phyloP scores from a whole-genome alignment of 2,797 vertebrate genomes.

The Poecilia picta region DNA sequence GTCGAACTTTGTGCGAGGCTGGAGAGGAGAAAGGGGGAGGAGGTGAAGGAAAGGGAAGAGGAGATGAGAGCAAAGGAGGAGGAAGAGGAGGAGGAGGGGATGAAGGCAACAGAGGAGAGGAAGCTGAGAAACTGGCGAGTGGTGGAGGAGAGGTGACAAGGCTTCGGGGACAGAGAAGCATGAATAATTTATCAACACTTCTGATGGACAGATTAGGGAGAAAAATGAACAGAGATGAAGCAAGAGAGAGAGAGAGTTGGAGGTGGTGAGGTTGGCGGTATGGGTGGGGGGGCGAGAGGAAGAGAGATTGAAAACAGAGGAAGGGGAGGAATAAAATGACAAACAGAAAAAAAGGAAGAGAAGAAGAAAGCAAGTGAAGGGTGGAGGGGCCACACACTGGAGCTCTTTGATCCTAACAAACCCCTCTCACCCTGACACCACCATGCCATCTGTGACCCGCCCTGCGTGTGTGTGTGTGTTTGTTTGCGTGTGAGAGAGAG shows the following conservation, averaged over 20 bases:
- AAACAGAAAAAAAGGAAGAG: conserved; percentile 71
- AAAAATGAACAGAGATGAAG: conserved; percentile 81
- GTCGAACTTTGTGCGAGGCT: conserved; percentile 50
- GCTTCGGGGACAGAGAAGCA: conserved; percentile 82
- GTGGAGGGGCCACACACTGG: conserved; percentile 77
- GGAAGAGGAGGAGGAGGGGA: conserved; percentile 39
- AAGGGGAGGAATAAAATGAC: conserved; percentile 76
- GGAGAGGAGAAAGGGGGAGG: conserved; percentile 7
- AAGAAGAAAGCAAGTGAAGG: conserved; percentile 80
- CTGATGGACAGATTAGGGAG: conserved; percentile 84
- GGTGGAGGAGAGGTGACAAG: conserved; percentile 83
- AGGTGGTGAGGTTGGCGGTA: too few species aligned
- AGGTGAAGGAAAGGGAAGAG: conserved; percentile 22
- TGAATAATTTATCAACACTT: conserved; percentile 87
- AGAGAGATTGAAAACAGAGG: conserved; percentile 67
- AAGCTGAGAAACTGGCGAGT: conserved; percentile 77
- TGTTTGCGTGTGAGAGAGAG: conserved; percentile 28
- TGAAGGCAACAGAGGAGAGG: conserved; percentile 60
- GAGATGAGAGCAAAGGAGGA: conserved; percentile 19
- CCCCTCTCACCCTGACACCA: conserved; percentile 80
- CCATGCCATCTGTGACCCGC: conserved; percentile 77
- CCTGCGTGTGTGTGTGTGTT: conserved; percentile 32
- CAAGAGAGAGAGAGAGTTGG: conserved; percentile 24
- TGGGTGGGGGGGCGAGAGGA: conserved; percentile 34
- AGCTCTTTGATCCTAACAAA: conserved; percentile 82